phyloP scores from a whole-genome alignment of 2,113 vertebrate genomes.

The Spea multiplicata region DNA sequence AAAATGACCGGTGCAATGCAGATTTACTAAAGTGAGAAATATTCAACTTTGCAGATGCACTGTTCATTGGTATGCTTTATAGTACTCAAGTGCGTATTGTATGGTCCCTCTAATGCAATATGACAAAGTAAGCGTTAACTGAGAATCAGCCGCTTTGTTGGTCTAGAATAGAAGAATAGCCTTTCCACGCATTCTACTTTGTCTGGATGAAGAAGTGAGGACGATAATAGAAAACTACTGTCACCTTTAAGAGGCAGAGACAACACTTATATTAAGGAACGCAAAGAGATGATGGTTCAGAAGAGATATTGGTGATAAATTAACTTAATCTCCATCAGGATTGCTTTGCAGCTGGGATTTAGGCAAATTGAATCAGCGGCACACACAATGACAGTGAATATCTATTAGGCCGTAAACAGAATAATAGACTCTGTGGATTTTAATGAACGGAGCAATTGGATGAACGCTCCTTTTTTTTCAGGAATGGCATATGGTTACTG shows the following conservation, averaged over 20 bases:
- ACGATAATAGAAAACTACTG: not conserved
- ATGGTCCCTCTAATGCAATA: not conserved
- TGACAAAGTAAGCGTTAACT: not conserved
- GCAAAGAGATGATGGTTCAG: conserved; percentile 55
- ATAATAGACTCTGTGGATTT: conserved; percentile 66
- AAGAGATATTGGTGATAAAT: conserved; percentile 75
- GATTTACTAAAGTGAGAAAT: too few species aligned
- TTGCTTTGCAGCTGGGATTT: conserved; percentile 73
- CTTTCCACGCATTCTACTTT: not conserved
- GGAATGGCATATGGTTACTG: conserved; percentile 52
- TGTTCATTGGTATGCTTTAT: too few species aligned
- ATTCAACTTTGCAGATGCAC: too few species aligned
- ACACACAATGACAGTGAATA: conserved; percentile 75
- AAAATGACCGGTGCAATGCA: too few species aligned
- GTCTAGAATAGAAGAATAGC: not conserved
- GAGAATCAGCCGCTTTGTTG: not conserved
- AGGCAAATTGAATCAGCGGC: conserved; percentile 77
- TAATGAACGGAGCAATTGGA: conserved; percentile 71
- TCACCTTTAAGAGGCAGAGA: conserved; percentile 42
- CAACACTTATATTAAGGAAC: conserved; percentile 59
- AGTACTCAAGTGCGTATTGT: too few species aligned
- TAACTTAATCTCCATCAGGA: conserved; percentile 76
- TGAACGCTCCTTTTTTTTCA: conserved; percentile 53
- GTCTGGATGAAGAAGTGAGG: not conserved
- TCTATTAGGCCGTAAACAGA: conserved; percentile 77